These are phyloP conservation scores for Neosalanx taihuensis DNA, from an alignment of 2,797 vertebrate species.

Conservation along the genomic window DNA sequence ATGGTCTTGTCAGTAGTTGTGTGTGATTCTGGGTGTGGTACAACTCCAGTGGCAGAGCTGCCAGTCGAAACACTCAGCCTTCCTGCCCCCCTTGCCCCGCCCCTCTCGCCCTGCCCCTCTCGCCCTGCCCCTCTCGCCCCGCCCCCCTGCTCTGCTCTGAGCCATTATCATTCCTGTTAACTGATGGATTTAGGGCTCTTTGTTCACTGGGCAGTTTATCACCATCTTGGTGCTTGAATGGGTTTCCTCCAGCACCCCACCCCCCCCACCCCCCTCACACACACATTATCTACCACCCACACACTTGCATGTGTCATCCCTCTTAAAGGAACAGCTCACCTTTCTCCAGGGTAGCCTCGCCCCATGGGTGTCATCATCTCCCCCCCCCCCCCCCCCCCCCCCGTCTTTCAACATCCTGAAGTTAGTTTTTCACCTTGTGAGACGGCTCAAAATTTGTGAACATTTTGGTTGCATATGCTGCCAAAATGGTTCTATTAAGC, in stretches of 20 bases:
- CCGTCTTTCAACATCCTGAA: not conserved
- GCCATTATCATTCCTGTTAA: not conserved
- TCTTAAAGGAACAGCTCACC: not conserved
- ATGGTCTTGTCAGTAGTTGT: not conserved
- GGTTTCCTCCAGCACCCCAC: not conserved
- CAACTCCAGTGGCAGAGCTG: not conserved
- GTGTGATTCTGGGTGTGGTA: not conserved
- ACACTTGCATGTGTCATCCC: constrained; percentile 2
- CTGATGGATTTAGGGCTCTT: not conserved
- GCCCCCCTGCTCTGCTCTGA: not conserved
- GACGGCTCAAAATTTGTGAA: too few species aligned
- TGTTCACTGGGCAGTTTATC: not conserved
- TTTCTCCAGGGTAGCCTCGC: not conserved
- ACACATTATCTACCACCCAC: not conserved
- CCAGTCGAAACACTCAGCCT: not conserved
- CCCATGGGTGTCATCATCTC: not conserved
- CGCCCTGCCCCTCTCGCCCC: not conserved
- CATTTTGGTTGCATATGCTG: too few species aligned
- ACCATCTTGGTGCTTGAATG: not conserved
- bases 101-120: too few species aligned
- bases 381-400: not conserved
- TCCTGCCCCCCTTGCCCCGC: not conserved
- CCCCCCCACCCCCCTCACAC: not conserved
- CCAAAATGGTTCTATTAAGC: too few species aligned
- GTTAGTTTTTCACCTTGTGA: not conserved